Conservation (phyloP, 35 echinoderm and acorn worm genomes). For the Ophioderma brevispina region DNA sequence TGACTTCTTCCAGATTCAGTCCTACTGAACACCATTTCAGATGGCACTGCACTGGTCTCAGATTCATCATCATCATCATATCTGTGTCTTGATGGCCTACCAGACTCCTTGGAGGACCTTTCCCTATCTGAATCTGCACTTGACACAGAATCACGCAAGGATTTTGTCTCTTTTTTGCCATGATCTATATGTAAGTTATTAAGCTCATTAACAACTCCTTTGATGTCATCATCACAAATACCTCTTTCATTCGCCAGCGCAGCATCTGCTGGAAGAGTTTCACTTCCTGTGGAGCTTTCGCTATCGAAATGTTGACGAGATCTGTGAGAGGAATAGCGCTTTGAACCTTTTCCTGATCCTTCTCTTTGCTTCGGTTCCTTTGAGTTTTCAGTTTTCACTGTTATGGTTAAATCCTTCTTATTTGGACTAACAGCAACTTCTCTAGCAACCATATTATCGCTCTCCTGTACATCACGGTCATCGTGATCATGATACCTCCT, state of each 20-base stretch:
- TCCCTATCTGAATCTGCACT: background rate
- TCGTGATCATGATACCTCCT: background rate
- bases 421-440: background rate
- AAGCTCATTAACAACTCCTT: background rate
- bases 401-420: background rate
- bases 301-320: too few relatives aligned
- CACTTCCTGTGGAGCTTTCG: too few relatives aligned
- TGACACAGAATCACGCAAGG: background rate
- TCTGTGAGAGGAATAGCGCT: background rate
- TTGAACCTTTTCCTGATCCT: background rate
- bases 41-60: too few relatives aligned
- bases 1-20: too few relatives aligned
- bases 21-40: too few relatives aligned
- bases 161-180: background rate
- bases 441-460: background rate
- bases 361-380: background rate
- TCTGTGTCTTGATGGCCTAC: background rate
- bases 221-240: background rate
- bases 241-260: background rate
- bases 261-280: too few relatives aligned
- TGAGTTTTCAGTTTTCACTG: background rate
- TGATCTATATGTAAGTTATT: background rate
- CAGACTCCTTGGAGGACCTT: background rate
- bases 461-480: background rate
- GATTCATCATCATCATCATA: too few relatives aligned